These are phyloP conservation scores for Leptopilina boulardi DNA, from an alignment of 1,140 invertebrate genomes.

Conservation along the genomic window DNA sequence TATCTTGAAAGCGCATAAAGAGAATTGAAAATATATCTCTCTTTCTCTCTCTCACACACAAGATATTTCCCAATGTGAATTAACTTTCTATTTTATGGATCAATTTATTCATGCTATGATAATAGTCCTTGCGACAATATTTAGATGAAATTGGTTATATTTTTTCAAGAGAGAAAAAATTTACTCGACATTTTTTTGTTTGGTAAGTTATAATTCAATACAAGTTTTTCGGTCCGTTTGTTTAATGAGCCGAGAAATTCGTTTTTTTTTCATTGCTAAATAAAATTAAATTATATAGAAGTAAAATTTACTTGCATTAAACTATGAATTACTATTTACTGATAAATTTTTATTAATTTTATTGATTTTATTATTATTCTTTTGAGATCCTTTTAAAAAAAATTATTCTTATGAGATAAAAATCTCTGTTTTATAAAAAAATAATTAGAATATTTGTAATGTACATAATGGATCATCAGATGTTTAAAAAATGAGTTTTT, in stretches of 20 bases:
- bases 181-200: not conserved
- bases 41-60: not conserved
- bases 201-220: not conserved
- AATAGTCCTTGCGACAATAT: not conserved
- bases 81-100: conserved; percentile 17
- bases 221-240: no score
- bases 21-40: not conserved
- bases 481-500: not conserved
- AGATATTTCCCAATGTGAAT: not conserved
- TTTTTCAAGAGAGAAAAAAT: not conserved
- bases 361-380: not conserved
- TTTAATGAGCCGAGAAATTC: no score
- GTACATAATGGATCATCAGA: not conserved
- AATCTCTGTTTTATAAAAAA: not conserved
- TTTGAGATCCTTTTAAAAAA: no score
- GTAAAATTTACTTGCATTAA: no score
- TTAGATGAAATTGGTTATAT: not conserved
- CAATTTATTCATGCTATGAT: conserved; percentile 2
- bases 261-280: not conserved
- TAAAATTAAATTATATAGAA: no score
- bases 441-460: not conserved
- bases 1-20: not conserved
- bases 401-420: not conserved
- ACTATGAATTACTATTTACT: no score
- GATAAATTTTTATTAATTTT: not conserved